A percentile compares a stretch with the other conserved stretches of the same genome.
These are phyloP conservation scores for Notospermus geniculatus DNA, from an alignment of 1,140 invertebrate species.

Conservation along the genomic window DNA sequence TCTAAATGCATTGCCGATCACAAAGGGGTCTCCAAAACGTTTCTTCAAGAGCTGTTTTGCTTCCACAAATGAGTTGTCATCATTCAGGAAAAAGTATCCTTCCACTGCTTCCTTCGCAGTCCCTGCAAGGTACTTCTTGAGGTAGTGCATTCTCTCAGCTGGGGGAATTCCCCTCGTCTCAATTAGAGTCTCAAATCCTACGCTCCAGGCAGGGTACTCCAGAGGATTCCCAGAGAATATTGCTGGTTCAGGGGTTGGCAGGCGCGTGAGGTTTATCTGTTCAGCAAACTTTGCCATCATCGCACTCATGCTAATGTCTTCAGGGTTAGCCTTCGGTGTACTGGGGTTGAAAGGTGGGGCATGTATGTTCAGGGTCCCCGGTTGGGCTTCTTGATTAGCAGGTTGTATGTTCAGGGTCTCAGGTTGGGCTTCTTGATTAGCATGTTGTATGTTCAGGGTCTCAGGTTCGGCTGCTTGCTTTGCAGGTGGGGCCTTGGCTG, in stretches of 20 bases:
- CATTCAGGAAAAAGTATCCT: conserved; percentile 10
- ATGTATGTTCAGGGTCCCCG: too few relatives aligned
- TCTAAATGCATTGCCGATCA: conserved; percentile 13
- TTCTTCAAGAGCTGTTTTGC: conserved; percentile 12
- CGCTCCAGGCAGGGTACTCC: conserved; percentile 15
- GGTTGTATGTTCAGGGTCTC: too few relatives aligned
- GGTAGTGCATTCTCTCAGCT: conserved; percentile 10
- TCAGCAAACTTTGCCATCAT: not conserved
- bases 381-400: too few relatives aligned
- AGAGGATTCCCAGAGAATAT: conserved; percentile 27
- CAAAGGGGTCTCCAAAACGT: conserved; percentile 18
- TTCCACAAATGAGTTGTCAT: conserved; percentile 13
- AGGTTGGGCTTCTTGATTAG: too few relatives aligned
- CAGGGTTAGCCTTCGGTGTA: too few relatives aligned
- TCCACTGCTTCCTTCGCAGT: conserved; percentile 12
- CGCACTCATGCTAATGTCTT: too few relatives aligned
- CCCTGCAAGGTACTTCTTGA: conserved; percentile 12
- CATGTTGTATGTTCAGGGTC: too few relatives aligned
- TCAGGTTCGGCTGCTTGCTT: too few relatives aligned
- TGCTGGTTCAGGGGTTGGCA: conserved; percentile 26
- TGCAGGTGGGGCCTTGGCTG: too few relatives aligned
- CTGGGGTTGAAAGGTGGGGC: too few relatives aligned
- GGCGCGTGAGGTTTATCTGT: not conserved
- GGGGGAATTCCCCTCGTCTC: not conserved
- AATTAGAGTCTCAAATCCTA: conserved; percentile 8